Conservation (phyloP, 1,140 invertebrate species). For the Drosophila busckii region DNA sequence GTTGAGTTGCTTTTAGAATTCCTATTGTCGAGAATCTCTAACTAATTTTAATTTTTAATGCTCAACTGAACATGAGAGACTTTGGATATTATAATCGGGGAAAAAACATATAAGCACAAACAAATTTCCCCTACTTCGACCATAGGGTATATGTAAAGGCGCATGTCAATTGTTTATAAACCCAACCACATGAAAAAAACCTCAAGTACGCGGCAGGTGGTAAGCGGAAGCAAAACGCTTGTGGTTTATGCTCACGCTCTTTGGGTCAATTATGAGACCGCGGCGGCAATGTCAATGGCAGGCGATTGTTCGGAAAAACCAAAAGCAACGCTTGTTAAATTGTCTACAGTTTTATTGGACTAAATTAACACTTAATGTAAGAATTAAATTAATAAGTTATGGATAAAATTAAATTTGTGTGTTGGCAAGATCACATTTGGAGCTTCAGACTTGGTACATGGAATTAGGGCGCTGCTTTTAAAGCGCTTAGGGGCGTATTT, state of each 20-base stretch:
- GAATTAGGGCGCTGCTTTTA: too few species aligned
- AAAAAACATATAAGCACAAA: too few species aligned
- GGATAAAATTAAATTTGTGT: slow-evolving; percentile 1
- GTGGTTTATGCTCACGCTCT: slow-evolving; percentile 24
- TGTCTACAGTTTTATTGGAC: slow-evolving; percentile 10
- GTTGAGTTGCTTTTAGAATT: too few species aligned
- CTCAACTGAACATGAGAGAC: too few species aligned
- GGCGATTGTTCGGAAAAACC: slow-evolving; percentile 52
- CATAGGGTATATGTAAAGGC: too few species aligned
- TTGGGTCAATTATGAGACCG: slow-evolving; percentile 51
- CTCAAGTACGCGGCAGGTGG: slow-evolving; percentile 9
- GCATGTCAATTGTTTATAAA: too few species aligned
- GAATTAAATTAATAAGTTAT: slow-evolving; percentile 5
- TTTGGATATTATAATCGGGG: too few species aligned
- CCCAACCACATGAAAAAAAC: too few species aligned
- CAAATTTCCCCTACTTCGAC: too few species aligned
- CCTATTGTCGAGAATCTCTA: too few species aligned
- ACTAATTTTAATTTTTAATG: too few species aligned
- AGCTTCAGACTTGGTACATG: slow-evolving; percentile 17
- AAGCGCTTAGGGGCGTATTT: slow-evolving; percentile 40
- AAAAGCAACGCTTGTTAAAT: too few species aligned
- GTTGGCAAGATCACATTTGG: slow-evolving; percentile 51
- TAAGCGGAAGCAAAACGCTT: slow-evolving; percentile 59
- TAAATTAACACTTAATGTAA: slow-evolving; percentile 20
- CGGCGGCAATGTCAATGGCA: slow-evolving; percentile 44